Percentiles rank a stretch among this genome's conserved stretches.
These are phyloP conservation scores for Erebia palarica DNA, from an alignment of 2,888 invertebrate species.

Conservation along the genomic window DNA sequence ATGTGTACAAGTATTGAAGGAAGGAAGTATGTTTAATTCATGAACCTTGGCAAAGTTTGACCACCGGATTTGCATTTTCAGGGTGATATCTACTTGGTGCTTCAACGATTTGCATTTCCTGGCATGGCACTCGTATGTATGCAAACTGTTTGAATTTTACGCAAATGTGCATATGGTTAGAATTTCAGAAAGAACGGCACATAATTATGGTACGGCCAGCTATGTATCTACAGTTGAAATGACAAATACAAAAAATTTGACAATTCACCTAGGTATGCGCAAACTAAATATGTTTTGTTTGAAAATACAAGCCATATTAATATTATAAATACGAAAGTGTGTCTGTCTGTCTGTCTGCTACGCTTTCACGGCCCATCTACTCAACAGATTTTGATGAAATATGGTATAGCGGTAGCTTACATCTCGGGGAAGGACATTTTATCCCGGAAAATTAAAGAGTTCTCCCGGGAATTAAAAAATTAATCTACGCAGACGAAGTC, in stretches of 20 bases:
- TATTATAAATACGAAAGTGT: too few species aligned
- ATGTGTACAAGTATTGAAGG: conserved; percentile 70
- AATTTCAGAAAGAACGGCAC: conserved; percentile 17
- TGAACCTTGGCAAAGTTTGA: conserved; percentile 71
- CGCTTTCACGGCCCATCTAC: too few species aligned
- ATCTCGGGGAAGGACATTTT: too few species aligned
- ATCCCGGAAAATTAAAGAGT: too few species aligned
- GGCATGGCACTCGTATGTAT: conserved; percentile 53
- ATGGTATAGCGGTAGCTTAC: too few species aligned
- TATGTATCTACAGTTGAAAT: neutral
- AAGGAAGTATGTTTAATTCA: conserved; percentile 68
- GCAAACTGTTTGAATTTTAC: conserved; percentile 53
- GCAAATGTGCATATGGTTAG: conserved; percentile 21
- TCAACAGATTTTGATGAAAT: too few species aligned
- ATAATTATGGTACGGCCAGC: neutral
- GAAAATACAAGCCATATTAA: too few species aligned
- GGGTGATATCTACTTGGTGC: conserved; percentile 57
- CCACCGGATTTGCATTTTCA: conserved; percentile 76
- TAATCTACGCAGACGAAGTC: too few species aligned
- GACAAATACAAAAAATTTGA: neutral
- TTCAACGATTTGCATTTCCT: conserved; percentile 67
- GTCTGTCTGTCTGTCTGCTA: too few species aligned
- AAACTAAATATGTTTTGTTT: too few species aligned
- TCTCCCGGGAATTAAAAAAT: too few species aligned
- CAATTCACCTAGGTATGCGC: too few species aligned